These are phyloP conservation scores for Mirounga angustirostris DNA, from an alignment of 2,113 vertebrate species.

Conservation along the genomic window DNA sequence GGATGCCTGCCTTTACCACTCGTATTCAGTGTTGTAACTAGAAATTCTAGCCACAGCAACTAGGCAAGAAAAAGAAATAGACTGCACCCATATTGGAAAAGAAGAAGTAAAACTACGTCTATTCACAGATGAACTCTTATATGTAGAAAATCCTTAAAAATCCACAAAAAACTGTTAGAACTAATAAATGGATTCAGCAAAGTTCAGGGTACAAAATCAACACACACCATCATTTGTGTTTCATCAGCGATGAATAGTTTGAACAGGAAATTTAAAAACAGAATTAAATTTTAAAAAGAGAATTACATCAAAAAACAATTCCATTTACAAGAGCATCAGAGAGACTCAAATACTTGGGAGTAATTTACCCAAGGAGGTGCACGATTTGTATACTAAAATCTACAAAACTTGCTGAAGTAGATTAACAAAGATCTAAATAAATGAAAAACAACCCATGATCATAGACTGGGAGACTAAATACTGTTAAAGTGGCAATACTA, in stretches of 20 bases:
- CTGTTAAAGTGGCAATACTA: neutral
- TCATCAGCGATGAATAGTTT: neutral
- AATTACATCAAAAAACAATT: neutral
- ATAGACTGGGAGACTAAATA: neutral
- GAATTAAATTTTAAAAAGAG: neutral
- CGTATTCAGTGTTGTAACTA: neutral
- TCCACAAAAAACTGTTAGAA: neutral
- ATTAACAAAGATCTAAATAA: conserved; percentile 23
- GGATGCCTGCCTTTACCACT: neutral
- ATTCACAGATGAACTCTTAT: neutral
- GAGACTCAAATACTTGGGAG: neutral
- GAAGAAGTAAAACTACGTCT: neutral
- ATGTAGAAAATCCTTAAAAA: neutral
- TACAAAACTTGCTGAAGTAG: neutral
- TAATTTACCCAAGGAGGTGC: neutral
- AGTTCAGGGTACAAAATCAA: neutral
- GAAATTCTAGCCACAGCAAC: neutral
- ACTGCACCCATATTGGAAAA: neutral
- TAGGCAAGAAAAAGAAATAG: neutral
- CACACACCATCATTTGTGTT: neutral
- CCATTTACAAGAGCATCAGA: neutral
- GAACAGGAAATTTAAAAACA: neutral
- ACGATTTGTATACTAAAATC: neutral
- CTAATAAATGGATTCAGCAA: neutral
- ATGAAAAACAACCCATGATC: neutral